phyloP scores from a whole-genome alignment of 2,888 invertebrate species.

The Cheilosia vernalis region DNA sequence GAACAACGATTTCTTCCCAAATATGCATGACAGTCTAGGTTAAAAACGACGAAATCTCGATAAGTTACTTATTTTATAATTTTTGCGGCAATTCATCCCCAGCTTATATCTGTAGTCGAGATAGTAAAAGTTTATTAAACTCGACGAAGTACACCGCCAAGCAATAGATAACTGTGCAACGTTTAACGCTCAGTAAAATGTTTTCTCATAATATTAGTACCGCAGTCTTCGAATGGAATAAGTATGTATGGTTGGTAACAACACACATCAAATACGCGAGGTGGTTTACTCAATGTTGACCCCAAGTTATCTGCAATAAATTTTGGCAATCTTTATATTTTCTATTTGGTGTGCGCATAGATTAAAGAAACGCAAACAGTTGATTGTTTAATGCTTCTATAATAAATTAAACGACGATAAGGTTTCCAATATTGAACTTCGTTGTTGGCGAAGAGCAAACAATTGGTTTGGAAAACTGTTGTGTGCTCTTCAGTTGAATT shows the following conservation, averaged over 20 bases:
- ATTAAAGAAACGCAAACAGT: constrained; percentile 9
- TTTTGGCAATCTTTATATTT: constrained; percentile 22
- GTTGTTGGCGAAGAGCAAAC: constrained; percentile 30
- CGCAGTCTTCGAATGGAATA: neutral
- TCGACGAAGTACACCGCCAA: too few relatives aligned
- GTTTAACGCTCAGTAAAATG: too few relatives aligned
- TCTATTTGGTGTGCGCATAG: constrained; percentile 8
- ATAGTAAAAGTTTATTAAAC: too few relatives aligned
- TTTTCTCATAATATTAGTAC: too few relatives aligned
- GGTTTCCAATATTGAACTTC: constrained; percentile 49
- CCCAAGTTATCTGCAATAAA: constrained; percentile 16
- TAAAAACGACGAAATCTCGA: too few relatives aligned
- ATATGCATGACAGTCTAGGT: too few relatives aligned
- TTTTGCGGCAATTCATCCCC: too few relatives aligned
- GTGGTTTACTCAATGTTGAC: constrained; percentile 26
- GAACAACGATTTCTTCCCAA: too few relatives aligned
- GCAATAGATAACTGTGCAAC: too few relatives aligned
- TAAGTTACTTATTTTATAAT: too few relatives aligned
- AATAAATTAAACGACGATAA: constrained; percentile 35
- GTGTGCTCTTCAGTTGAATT: neutral
- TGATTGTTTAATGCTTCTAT: constrained; percentile 14
- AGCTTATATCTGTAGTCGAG: too few relatives aligned
- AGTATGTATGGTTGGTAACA: neutral
- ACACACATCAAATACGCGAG: neutral
- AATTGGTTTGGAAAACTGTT: neutral